Evolutionary conservation across 2,888 invertebrate genomes (phyloP).

Genomic region (Hoplodrina blanda): DNA sequence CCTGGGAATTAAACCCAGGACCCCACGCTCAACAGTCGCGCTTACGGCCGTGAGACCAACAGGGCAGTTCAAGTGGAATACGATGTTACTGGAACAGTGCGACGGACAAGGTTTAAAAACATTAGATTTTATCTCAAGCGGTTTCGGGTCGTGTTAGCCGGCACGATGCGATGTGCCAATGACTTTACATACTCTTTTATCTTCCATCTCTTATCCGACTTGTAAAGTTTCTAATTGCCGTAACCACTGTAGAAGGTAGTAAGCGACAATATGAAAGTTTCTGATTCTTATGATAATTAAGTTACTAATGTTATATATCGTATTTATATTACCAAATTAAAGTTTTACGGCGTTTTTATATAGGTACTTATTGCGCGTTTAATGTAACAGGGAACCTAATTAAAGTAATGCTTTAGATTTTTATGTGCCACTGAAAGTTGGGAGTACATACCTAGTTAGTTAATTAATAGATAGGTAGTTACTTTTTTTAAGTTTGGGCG

Average conservation of each 20-base stretch:
- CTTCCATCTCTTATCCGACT: conserved; percentile 54
- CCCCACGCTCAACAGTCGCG: too few species aligned
- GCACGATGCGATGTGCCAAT: conserved; percentile 54
- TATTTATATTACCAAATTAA: conserved; percentile 41
- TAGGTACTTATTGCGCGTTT: conserved; percentile 19
- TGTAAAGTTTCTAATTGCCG: conserved; percentile 55
- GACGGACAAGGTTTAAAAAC: conserved; percentile 44
- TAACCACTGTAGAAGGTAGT: conserved; percentile 9
- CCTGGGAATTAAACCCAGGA: too few species aligned
- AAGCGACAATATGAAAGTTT: conserved; percentile 13
- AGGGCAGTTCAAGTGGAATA: conserved; percentile 2
- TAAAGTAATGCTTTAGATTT: conserved; percentile 21
- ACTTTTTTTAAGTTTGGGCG: background rate
- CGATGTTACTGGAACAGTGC: conserved; percentile 24
- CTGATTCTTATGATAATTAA: conserved; percentile 22
- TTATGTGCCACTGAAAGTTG: conserved; percentile 19
- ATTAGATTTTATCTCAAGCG: conserved; percentile 50
- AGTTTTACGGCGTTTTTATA: conserved; percentile 46
- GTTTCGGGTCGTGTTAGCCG: conserved; percentile 50
- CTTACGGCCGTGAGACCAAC: too few species aligned
- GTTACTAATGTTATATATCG: conserved; percentile 22
- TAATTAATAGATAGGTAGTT: conserved; percentile 7
- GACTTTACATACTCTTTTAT: conserved; percentile 57
- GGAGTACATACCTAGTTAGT: background rate
- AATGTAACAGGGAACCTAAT: conserved; percentile 18